Base-by-base conservation (phyloP, 1,140 invertebrate species). In the Drosophila varians region DNA sequence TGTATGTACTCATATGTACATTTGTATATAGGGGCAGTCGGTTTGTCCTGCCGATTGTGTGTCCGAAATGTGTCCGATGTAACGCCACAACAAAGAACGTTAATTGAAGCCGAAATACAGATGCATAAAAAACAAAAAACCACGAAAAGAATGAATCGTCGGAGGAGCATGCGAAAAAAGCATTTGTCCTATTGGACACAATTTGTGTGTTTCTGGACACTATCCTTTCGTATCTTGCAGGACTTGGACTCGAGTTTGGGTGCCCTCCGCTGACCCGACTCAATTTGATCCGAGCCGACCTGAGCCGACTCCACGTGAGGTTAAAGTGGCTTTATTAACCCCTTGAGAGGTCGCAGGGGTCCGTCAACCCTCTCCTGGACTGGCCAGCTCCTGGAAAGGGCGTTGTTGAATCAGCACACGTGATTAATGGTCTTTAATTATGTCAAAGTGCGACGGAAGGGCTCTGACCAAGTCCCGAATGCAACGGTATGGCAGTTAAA, bases 61-160 rank as follows among this genome's bases (percentile, higher is more conserved):
- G 69, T 42, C 64, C 46, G 68, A 84, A 88, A 88, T 82, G 71
- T 89, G 83, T 90, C 79, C 88, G 80, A 90, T 87, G 88, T 90
- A 90, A 82, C 88, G 88, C 88, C 88, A 90, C 82, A 87, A 87
- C 82, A 87, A 87, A 87, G 82, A 87, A 87, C 82, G 82, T 87
- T 87, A 87, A 87, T 87, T 87, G 82, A 87, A 77, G 82, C 77
- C 82, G 77, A 87, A 87, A 87, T 88, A 82, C 74, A 86, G 42
- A 58, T 48, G 57, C 45, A 74, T 51, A 62, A 66, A 60, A 60
- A 53, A 64, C 43, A 48, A 16, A 52, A 56, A 74, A 52, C 40
- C 42, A 36, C 14, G 43, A 56, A 58, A 23, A 43, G 55, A 57
- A 36, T 19, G 26, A 62, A 54, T 40, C 40, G 49, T 18, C 42